Percentiles rank a stretch among this genome's conserved stretches.
Evolutionary conservation across 2,113 vertebrate genomes (phyloP).

Genomic region (Cyphomyrus discorhynchus): DNA sequence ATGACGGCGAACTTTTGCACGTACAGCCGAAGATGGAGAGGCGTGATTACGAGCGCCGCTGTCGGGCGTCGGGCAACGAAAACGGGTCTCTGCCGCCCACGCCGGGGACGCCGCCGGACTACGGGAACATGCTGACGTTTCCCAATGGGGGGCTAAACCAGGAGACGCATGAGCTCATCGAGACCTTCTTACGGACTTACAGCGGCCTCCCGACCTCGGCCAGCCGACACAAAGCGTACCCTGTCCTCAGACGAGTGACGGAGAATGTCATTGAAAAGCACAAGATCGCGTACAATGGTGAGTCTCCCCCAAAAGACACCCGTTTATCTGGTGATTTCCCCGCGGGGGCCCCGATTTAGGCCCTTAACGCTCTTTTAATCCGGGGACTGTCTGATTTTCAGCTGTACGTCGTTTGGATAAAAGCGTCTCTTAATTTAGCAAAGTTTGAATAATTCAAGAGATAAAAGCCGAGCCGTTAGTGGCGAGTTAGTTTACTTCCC

Average conservation of each 20-base stretch:
- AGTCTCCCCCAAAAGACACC: not conserved
- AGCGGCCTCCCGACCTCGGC: constrained; percentile 7
- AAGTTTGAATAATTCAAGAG: not conserved
- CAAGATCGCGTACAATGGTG: constrained; percentile 62
- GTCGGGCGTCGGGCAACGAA: not conserved
- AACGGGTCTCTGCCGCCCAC: constrained; percentile 47
- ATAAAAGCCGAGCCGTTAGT: not conserved
- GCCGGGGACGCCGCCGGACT: constrained; percentile 29
- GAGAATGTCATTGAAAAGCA: constrained; percentile 58
- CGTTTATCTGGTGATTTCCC: not conserved
- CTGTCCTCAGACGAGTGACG: constrained; percentile 57
- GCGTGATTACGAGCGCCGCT: not conserved
- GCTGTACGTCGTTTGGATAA: not conserved
- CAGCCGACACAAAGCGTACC: constrained; percentile 43
- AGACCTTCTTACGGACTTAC: constrained; percentile 46
- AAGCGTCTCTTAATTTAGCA: not conserved
- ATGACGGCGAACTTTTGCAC: constrained; percentile 34
- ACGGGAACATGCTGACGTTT: not conserved
- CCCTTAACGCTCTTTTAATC: not conserved
- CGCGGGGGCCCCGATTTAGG: not conserved
- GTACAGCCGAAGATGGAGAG: constrained; percentile 1
- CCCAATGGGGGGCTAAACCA: constrained; percentile 28
- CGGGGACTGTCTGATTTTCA: not conserved
- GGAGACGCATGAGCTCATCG: constrained; percentile 57
- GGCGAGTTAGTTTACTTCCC: not conserved